These are phyloP conservation scores for Drosophila barbarae DNA, from an alignment of 2,888 invertebrate species.

Conservation along the genomic window DNA sequence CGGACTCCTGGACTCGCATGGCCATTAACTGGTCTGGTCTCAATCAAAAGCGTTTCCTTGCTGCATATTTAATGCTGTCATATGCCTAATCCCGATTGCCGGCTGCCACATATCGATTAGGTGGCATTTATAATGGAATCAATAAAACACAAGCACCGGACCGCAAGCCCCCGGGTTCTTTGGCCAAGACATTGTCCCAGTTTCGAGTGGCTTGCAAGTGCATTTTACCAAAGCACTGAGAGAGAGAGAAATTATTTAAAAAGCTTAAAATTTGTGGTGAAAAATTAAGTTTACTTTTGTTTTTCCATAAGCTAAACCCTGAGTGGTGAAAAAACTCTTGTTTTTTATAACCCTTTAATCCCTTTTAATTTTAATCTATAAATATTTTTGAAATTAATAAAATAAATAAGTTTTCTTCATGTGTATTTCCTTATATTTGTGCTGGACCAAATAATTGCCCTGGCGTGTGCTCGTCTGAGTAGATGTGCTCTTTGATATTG, in stretches of 20 bases:
- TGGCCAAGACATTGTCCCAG: slow-evolving; percentile 25
- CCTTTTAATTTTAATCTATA: not conserved
- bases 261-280: too few species aligned
- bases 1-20: not conserved
- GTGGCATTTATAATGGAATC: slow-evolving; percentile 40
- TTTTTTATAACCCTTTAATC: too few species aligned
- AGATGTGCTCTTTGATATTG: slow-evolving; percentile 40
- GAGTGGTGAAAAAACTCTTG: too few species aligned
- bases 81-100: slow-evolving; percentile 30
- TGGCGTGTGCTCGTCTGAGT: slow-evolving; percentile 8
- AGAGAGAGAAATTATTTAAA: too few species aligned
- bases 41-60: slow-evolving; percentile 35
- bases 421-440: not conserved
- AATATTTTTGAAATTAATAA: not conserved
- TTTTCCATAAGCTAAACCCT: too few species aligned
- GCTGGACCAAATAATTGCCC: slow-evolving; percentile 9
- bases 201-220: slow-evolving; percentile 6
- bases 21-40: slow-evolving; percentile 29
- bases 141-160: slow-evolving; percentile 31
- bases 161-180: slow-evolving; percentile 9
- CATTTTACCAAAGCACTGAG: not conserved
- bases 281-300: too few species aligned
- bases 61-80: slow-evolving; percentile 38
- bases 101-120: slow-evolving; percentile 33
- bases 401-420: not conserved